These are phyloP conservation scores for Neotoxoptera formosana DNA, from an alignment of 1,140 invertebrate species.

Conservation along the genomic window DNA sequence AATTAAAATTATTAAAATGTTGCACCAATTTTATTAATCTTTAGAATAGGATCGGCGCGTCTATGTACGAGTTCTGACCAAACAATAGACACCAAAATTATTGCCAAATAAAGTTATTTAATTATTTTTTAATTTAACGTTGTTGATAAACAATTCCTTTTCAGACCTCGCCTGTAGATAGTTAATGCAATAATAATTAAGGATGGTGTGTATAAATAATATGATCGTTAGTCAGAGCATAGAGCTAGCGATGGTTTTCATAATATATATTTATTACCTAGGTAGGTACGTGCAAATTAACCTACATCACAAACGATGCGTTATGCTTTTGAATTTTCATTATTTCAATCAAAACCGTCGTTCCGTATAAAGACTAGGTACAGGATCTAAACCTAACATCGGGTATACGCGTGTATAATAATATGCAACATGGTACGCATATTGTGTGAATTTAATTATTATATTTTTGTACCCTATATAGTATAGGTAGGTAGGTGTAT, in stretches of 20 bases:
- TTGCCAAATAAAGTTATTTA: not conserved
- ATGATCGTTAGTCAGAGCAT: not conserved
- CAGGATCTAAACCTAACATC: not conserved
- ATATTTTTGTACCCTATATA: not conserved
- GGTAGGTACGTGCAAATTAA: not conserved
- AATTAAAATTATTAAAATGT: not conserved
- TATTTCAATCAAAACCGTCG: constrained; percentile 29
- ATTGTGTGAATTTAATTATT: not conserved
- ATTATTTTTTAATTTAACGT: not conserved
- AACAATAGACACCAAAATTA: not conserved
- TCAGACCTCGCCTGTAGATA: not conserved
- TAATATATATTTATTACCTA: not conserved
- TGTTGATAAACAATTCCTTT: not conserved
- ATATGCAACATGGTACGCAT: not conserved
- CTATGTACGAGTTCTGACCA: not conserved
- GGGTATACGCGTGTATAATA: not conserved
- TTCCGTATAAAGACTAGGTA: not conserved
- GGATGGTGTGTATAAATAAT: not conserved
- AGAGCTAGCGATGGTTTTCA: not conserved
- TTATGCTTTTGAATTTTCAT: constrained; percentile 4
- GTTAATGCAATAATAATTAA: not conserved
- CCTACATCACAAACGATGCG: constrained; percentile 38
- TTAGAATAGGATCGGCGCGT: not conserved
- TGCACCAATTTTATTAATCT: not conserved
- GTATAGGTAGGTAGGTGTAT: not conserved